Evolutionary conservation across 2,113 vertebrate genomes (phyloP), one percentile per base, ranked within the genome.

Genomic region (Lycaon pictus): DNA sequence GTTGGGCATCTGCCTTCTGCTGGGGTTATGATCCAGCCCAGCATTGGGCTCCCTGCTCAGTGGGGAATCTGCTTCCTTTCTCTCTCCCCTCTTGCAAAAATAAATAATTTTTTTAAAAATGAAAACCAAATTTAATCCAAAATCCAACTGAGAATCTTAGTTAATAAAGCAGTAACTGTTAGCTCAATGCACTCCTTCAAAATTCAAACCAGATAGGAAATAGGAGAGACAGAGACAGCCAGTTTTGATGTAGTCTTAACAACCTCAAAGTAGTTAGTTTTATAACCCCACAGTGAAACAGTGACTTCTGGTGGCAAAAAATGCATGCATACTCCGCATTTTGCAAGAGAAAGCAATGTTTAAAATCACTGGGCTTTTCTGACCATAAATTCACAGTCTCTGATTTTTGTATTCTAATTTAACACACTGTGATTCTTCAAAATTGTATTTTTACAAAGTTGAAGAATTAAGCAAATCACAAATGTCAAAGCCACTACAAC

Each of bases 171-270:
- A 60, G 37, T 55, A 65, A 89, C 87, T 87, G 84, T 92, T 88
- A 96, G 71, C 62, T 94, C 81, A 97, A 84, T 51, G n/a, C 85
- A 53, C 51, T 63, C 32, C 56, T 81, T 94, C 51, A 80, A 96
- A 97, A 96, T 60, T 88, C 90, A 96, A 95, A 90, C 37, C 83
- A 90, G 62, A 93, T 29, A 95, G 95, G 88, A 97, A 95, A 85
- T 1, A 76, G 48, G 37, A 96, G 72, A 95, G n/a, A 62, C 23
- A 80, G 63, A 95, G n/a, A 62, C 23, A 80, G 63, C n/a, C 35
- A 90, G 63, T 62, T 85, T 69, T 62, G 63, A 96, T 58, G 88
- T 13, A 71, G n/a, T 74, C 65, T 67, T 67, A n/a, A 91, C 15
- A 22, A 58, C 43, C 53, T 32, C 48, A 16, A 48, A 76, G 43